Base-by-base conservation (phyloP, 2,113 vertebrate species). In the Dendrocopos noguchii region DNA sequence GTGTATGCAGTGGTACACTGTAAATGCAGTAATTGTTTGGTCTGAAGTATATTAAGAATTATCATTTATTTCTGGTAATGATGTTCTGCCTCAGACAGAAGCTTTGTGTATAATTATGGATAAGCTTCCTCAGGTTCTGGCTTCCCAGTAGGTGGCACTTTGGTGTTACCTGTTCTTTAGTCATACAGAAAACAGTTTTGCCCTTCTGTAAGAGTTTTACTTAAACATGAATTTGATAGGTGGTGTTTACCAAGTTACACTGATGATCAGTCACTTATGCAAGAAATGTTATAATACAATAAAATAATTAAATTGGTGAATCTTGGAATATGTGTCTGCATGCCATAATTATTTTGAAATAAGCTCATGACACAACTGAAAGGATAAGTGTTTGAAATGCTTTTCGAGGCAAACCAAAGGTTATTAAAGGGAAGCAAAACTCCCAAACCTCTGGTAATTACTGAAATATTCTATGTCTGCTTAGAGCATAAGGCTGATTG, bases 121-220 rank as follows among this genome's bases (percentile, higher is more conserved):
- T 70, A 52, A 63, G 36, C 20, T 65, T 83, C 18, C 53, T 80
- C 53, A 56, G 29, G 52, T 88, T 73, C 31, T 44, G 21, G 13
- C 19, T 91, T 87, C 61, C 95, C 94, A 94, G 95, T 83, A 96
- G 96, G 72, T 95, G 96, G 95, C 96, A 92, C 84, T 93, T 96
- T 5, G 34, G 87, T 87, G 39, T 91, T 92, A 64, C 6, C 67
- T 70, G 4, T 91, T 77, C 31, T 73, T 67, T 36, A 60, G 66
- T 92, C 31, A 12, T 52, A 39, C 6, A 72, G 53, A 55, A 78
- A 46, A 57, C 22, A 10, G 5, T 63, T 80, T 82, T 1, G 2
- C 6, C 24, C 36, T 71, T 76, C 29, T 65, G 16, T 13, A 13
- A 67, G 31, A 71, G 13, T 21, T 65, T 59, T 70, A 56, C 24